Evolutionary conservation across 1,140 invertebrate species (phyloP).

Genomic region (Conus betulinus): DNA sequence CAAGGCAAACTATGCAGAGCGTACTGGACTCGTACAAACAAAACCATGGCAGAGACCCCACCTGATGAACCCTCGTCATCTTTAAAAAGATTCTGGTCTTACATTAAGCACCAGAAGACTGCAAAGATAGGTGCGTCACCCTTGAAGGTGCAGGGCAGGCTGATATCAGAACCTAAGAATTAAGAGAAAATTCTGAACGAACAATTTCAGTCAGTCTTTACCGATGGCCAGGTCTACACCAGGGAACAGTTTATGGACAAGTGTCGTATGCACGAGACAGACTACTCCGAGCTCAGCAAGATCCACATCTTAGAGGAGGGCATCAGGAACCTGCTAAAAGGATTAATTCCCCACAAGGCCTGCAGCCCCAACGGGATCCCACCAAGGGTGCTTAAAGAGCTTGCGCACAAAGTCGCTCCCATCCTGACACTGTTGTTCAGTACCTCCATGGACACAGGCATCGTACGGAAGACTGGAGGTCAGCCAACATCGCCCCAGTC

Average conservation of each 20-base stretch:
- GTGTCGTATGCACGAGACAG: neutral
- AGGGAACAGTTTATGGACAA: neutral
- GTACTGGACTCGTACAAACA: neutral
- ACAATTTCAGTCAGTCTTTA: slow-evolving; percentile 27
- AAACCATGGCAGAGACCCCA: neutral
- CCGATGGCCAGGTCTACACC: slow-evolving; percentile 28
- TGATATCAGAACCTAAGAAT: slow-evolving; percentile 10
- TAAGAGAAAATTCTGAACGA: neutral
- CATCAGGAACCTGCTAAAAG: slow-evolving; percentile 24
- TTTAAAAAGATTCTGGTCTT: slow-evolving; percentile 36
- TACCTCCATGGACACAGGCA: slow-evolving; percentile 35
- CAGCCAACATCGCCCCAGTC: slow-evolving; percentile 6
- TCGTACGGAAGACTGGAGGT: slow-evolving; percentile 40
- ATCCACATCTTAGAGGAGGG: slow-evolving; percentile 35
- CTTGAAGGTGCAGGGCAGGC: slow-evolving; percentile 20
- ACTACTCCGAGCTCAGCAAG: slow-evolving; percentile 3
- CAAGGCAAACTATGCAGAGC: neutral
- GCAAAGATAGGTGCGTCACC: slow-evolving; percentile 25
- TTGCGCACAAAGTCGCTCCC: slow-evolving; percentile 36
- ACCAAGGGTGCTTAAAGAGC: slow-evolving; percentile 27
- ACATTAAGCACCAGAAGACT: slow-evolving; percentile 31
- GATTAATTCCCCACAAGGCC: slow-evolving; percentile 36
- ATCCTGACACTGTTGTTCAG: slow-evolving; percentile 34
- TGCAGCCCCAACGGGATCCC: slow-evolving; percentile 38
- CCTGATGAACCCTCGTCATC: neutral